Base-by-base conservation (phyloP, 2,113 vertebrate species). In the Oryzias curvinotus region DNA sequence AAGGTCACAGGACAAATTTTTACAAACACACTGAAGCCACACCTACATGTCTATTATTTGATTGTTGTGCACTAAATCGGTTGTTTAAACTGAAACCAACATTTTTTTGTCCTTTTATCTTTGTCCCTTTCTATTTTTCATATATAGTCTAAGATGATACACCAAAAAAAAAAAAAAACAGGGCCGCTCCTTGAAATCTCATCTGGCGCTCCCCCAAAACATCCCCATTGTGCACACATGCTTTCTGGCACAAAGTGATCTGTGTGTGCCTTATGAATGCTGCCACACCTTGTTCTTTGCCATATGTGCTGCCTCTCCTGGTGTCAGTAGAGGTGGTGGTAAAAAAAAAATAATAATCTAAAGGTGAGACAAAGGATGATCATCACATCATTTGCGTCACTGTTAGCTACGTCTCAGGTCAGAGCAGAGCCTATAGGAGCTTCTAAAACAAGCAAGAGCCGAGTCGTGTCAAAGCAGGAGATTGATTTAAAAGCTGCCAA, bases 211-310 rank as follows among this genome's bases (percentile, higher is more conserved):
- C 36, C 28, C 62, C 64, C 59, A 42, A 63, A 84, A 60, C 66
- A 43, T 75, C 82, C 81, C 83, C 7, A 42, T 43, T 14, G 73
- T 81, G 81, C 83, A 80, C 89, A 87, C 84, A 88, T 85, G 85
- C 88, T 88, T 81, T 85, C 81, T 85, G 85, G 87, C 87, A 88
- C 84, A 85, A 85, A 84, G 66, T 73, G 78, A 77, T 72, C 82
- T 70, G 69, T 84, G 79, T 85, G 82, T 82, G 78, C 80, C 84
- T 87, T 84, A 80, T 75, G 58, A 79, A 80, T 52, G 77, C 65
- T 16, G 57, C 77, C 81, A 79, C 65, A 52, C 80, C 80, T 73
- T 58, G 72, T 68, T 82, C 73, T 71, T 76, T 74, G 68, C 81
- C 87, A 84, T 86, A 85, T 88, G 86, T 4, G 65, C 81, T 72